Conservation (phyloP, 2,797 vertebrate genomes). For the Amniataba percoides region DNA sequence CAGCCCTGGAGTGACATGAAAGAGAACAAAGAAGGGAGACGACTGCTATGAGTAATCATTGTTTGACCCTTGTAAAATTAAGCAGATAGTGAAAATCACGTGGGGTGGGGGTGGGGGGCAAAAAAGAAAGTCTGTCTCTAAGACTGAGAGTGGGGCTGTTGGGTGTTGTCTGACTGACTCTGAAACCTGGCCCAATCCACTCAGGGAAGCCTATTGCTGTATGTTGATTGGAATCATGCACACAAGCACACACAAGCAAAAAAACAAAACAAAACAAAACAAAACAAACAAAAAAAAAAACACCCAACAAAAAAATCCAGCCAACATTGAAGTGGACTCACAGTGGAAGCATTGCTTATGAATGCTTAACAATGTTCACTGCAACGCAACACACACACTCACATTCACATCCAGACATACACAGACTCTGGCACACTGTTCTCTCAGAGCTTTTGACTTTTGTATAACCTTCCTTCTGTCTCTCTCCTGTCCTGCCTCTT, state of each 20-base stretch:
- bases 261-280: conserved; percentile 2
- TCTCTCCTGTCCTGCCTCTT: conserved; percentile 56
- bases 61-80: conserved; percentile 31
- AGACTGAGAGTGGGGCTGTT: conserved; percentile 57
- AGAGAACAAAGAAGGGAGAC: conserved; percentile 15
- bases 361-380: conserved; percentile 45
- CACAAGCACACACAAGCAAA: conserved; percentile 46
- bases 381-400: conserved; percentile 21
- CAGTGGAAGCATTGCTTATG: conserved; percentile 34
- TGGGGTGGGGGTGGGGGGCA: not conserved
- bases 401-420: conserved; percentile 18
- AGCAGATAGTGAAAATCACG: conserved; percentile 15
- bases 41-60: conserved; percentile 25
- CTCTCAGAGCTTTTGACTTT: conserved; percentile 66
- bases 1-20: conserved; percentile 49
- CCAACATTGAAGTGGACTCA: conserved; percentile 53
- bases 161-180: conserved; percentile 64
- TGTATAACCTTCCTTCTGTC: conserved; percentile 53
- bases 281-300: conserved; percentile 34
- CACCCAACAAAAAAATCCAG: conserved; percentile 23
- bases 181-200: conserved; percentile 76
- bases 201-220: conserved; percentile 82
- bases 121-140: conserved; percentile 40
- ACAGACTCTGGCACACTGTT: conserved; percentile 51
- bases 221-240: conserved; percentile 70